phyloP scores from a whole-genome alignment of 2,888 invertebrate genomes.

The Epinotia demarniana region DNA sequence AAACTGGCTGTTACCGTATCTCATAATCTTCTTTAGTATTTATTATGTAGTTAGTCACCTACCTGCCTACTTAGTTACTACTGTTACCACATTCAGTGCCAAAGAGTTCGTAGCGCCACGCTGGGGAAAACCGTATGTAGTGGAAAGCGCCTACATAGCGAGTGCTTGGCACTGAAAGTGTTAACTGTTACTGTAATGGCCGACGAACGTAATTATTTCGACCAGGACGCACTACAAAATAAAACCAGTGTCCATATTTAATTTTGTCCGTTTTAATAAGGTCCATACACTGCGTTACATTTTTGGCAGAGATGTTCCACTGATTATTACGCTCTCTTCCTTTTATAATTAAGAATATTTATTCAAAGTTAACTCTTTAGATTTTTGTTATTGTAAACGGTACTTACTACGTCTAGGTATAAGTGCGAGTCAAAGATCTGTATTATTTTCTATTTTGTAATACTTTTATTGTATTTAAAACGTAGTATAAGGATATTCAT shows the following conservation, averaged over 20 bases:
- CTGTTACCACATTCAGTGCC: too few species aligned
- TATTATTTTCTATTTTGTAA: constrained; percentile 84
- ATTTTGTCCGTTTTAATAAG: not conserved
- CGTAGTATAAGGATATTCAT: constrained; percentile 70
- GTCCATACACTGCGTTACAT: not conserved
- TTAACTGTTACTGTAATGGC: not conserved
- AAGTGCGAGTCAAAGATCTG: constrained; percentile 84
- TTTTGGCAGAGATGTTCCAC: constrained; percentile 48
- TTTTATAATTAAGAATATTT: constrained; percentile 77
- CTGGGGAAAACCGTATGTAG: too few species aligned
- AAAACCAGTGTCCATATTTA: not conserved
- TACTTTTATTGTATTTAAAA: constrained; percentile 80
- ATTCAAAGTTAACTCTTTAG: constrained; percentile 77
- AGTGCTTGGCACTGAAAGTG: not conserved
- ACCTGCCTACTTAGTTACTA: too few species aligned
- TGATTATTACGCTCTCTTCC: constrained; percentile 73
- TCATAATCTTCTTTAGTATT: too few species aligned
- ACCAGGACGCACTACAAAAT: not conserved
- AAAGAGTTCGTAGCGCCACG: too few species aligned
- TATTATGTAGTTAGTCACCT: too few species aligned
- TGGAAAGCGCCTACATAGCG: too few species aligned
- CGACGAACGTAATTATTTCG: not conserved
- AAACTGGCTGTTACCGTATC: not conserved
- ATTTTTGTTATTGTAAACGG: constrained; percentile 75
- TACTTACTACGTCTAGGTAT: constrained; percentile 75